Evolutionary conservation across 2,888 invertebrate species (phyloP).

Genomic region (Tinea pellionella): DNA sequence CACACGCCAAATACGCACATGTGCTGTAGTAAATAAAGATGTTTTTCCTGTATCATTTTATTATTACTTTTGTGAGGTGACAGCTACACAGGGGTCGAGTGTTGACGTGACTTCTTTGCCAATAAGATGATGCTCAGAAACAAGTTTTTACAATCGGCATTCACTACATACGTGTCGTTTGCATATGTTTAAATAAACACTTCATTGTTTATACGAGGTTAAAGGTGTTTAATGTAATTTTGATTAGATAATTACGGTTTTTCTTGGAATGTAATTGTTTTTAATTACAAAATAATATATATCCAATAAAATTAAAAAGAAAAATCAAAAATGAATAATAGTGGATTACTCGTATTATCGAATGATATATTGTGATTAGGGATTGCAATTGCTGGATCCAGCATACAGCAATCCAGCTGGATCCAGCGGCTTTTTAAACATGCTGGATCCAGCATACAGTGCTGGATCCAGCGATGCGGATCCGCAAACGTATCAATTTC

Average conservation of each 20-base stretch:
- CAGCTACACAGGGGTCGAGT: constrained; percentile 42
- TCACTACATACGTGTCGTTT: neutral
- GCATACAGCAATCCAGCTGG: no score
- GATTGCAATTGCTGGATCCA: no score
- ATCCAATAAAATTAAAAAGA: no score
- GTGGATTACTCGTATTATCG: no score
- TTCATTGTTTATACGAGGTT: neutral
- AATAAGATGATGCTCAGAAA: constrained; percentile 20
- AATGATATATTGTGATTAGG: no score
- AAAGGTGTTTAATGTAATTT: neutral
- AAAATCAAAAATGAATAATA: no score
- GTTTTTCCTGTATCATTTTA: neutral
- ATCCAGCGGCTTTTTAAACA: no score
- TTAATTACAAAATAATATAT: no score
- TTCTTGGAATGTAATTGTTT: neutral
- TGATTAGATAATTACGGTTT: neutral
- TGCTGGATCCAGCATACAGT: no score
- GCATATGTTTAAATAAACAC: neutral
- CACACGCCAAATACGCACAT: neutral
- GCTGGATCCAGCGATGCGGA: no score
- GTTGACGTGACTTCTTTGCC: constrained; percentile 47
- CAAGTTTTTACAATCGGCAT: constrained; percentile 3
- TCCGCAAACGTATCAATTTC: no score
- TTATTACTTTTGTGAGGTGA: constrained; percentile 18
- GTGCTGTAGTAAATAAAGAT: neutral